A percentile compares a stretch with the other conserved stretches of the same genome.
These are phyloP conservation scores for Danio tinwini DNA, from an alignment of 2,797 vertebrate genomes.

Conservation along the genomic window DNA sequence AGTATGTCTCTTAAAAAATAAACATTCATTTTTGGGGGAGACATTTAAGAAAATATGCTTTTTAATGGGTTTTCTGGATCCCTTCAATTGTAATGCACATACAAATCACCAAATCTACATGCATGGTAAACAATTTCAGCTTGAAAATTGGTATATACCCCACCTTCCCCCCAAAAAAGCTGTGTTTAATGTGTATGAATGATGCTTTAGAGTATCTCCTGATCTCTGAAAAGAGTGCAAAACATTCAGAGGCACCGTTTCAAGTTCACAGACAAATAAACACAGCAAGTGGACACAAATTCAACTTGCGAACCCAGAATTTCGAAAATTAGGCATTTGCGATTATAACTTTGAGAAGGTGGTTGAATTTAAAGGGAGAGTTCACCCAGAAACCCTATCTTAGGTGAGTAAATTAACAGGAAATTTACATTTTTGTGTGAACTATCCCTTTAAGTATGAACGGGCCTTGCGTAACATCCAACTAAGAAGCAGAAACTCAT, in stretches of 20 bases:
- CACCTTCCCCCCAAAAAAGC: not conserved
- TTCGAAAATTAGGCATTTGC: not conserved
- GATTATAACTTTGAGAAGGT: slow-evolving; percentile 1
- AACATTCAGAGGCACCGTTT: slow-evolving; percentile 36
- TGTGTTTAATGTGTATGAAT: not conserved
- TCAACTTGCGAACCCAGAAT: too few species aligned
- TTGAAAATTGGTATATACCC: not conserved
- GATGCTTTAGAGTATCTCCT: not conserved
- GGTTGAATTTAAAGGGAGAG: not conserved
- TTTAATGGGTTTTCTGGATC: not conserved
- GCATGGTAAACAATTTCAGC: not conserved
- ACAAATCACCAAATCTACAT: not conserved
- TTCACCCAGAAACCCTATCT: not conserved
- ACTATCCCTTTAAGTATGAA: not conserved
- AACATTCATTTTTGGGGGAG: not conserved
- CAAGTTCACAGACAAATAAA: slow-evolving; percentile 5
- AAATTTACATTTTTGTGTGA: too few species aligned
- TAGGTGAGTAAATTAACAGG: too few species aligned
- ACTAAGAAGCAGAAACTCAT: slow-evolving; percentile 16
- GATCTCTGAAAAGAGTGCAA: slow-evolving; percentile 39
- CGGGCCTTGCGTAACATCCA: slow-evolving; percentile 6
- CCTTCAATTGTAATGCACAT: not conserved
- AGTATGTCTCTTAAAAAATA: not conserved
- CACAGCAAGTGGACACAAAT: not conserved
- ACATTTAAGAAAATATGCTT: not conserved